Evolutionary conservation across 2,888 invertebrate genomes (phyloP), one percentile per base, ranked within the genome.

Genomic region (Chaetoderma sp.): DNA sequence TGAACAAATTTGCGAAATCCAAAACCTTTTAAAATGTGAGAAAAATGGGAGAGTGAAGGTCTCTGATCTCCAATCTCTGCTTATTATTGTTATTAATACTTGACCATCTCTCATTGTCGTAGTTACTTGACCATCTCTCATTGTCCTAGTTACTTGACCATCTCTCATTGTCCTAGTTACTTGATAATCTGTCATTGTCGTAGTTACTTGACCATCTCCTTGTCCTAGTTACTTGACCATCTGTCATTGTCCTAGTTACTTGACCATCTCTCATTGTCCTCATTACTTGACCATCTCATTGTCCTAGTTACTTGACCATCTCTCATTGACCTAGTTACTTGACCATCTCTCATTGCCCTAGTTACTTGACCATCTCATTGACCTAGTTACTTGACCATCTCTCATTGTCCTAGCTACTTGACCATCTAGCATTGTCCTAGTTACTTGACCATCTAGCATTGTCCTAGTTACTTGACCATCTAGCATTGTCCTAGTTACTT

Each of bases 161-260:
- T n/a, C 27, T n/a, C 23, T n/a, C 45, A 45, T 45, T 10, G 42
- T 42, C 16, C 23, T 45, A 18, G n/a, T 8, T 45, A 1, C 27
- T 23, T 13, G 4, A 25, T 13, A 45, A 25, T 25, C n/a, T 10
- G 23, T 16, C 27, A 13, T 47, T 3, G 5, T 27, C 23, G 47
- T 27, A 4, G 47, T 23, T 23, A 27, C 47, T 27, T 1, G 47
- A 13, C 27, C 23, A 27, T 3, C 47, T 21, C 1, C 47, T 16
- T 21, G 21, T 27, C 21, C 47, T 16, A 47, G 21, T 27, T 27
- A 47, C 47, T 47, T 21, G 5, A 16, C 23, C 23, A 47, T 47
- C 23, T 18, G 23, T n/a, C n/a, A n/a, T 57, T 25, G 63, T 47
- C 63, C 63, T 36, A 63, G 27, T 63, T 50, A 63, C 63, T 57